These are phyloP conservation scores for Petrocephalus sullivani DNA, from an alignment of 2,797 vertebrate genomes.

Conservation along the genomic window DNA sequence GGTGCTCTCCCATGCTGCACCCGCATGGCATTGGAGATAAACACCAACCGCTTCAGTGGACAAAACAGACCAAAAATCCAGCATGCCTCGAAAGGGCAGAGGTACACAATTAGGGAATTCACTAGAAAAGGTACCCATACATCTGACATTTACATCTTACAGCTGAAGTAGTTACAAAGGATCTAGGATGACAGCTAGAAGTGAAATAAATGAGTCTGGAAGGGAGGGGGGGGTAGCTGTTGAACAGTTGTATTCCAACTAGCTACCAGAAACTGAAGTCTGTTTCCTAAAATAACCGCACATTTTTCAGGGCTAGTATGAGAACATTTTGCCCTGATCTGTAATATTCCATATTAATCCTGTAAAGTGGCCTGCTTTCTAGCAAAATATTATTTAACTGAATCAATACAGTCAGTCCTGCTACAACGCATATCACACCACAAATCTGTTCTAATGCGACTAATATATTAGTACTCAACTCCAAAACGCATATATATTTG, in stretches of 20 bases:
- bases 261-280: background rate
- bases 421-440: no score
- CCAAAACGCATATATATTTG: background rate
- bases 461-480: background rate
- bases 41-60: background rate
- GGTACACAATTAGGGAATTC: constrained; percentile 6
- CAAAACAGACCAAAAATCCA: constrained; percentile 5
- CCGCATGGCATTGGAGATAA: no score
- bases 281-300: background rate
- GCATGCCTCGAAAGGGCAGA: constrained; percentile 3
- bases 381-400: background rate
- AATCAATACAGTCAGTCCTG: background rate
- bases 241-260: background rate
- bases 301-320: background rate
- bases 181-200: background rate
- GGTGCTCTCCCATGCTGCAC: background rate
- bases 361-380: background rate
- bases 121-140: background rate
- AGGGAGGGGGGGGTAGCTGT: background rate
- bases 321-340: background rate
- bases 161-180: background rate
- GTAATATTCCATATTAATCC: background rate
- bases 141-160: constrained; percentile 12
- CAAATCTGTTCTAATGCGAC: background rate
- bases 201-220: constrained; percentile 10